phyloP scores from a whole-genome alignment of 2,113 vertebrate species.

The Hypomesus transpacificus region DNA sequence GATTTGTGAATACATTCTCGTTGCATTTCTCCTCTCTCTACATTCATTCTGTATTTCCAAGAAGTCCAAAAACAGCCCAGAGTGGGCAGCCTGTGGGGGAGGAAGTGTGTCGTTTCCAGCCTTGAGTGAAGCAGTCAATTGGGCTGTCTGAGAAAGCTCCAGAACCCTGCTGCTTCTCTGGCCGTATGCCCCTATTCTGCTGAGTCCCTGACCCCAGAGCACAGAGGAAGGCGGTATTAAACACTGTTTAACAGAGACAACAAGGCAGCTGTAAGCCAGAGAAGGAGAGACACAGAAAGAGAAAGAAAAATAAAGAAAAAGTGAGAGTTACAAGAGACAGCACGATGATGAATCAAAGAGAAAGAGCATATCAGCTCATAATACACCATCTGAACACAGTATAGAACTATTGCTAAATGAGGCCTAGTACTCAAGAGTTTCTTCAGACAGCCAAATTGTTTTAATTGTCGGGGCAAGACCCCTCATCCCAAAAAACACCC shows the following conservation, averaged over 20 bases:
- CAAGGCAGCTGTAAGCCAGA: constrained; percentile 12
- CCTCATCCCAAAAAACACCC: constrained; percentile 38
- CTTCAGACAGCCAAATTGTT: constrained; percentile 35
- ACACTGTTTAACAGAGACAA: constrained; percentile 28
- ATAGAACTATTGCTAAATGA: constrained; percentile 42
- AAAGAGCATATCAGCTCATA: neutral
- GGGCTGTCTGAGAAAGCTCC: constrained; percentile 9
- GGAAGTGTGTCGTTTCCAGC: constrained; percentile 5
- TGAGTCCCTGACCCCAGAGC: constrained; percentile 6
- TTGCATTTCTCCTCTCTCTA: neutral
- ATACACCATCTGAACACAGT: too few species aligned
- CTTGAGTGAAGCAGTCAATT: neutral
- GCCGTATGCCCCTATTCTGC: neutral
- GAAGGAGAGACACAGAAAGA: neutral
- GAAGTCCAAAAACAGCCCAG: neutral
- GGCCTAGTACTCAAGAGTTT: constrained; percentile 32
- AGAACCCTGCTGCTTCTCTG: constrained; percentile 18
- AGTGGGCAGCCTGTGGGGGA: neutral
- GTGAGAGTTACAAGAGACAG: neutral
- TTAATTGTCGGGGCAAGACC: constrained; percentile 12
- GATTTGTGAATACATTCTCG: too few species aligned
- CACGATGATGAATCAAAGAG: neutral
- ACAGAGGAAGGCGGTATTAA: constrained; percentile 19
- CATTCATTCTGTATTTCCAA: neutral
- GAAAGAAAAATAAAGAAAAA: neutral